Evolutionary conservation across 30 jellyfish, hydroid and myxozoan genomes (phyloP).

Genomic region (Turritopsis rubra): DNA sequence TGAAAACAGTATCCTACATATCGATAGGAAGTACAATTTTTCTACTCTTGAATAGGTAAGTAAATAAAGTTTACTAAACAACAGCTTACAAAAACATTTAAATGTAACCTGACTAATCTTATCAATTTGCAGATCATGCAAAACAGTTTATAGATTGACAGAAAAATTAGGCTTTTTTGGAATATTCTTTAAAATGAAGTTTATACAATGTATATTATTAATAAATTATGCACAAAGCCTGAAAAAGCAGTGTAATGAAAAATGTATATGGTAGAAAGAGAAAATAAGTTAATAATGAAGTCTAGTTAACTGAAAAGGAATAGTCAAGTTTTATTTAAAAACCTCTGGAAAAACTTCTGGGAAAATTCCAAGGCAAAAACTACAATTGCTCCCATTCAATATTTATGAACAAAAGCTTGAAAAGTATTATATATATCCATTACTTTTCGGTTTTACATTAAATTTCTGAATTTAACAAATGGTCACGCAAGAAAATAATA

Average conservation of each 20-base stretch:
- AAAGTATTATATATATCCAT: too few relatives aligned
- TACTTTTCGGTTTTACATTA: neutral
- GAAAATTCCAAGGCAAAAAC: too few relatives aligned
- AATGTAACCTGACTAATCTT: neutral
- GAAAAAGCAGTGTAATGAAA: neutral
- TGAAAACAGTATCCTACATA: neutral
- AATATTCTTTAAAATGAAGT: neutral
- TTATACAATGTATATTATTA: too few relatives aligned
- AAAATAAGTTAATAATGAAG: neutral
- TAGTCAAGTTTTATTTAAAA: too few relatives aligned
- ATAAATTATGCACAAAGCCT: neutral
- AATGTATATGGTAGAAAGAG: neutral
- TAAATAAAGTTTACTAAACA: neutral
- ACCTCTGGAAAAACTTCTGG: too few relatives aligned
- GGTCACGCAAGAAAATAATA: neutral
- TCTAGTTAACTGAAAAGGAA: neutral
- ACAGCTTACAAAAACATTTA: neutral
- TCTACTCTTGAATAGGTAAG: neutral
- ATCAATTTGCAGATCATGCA: neutral
- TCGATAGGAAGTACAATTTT: neutral
- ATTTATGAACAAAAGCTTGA: neutral
- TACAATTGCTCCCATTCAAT: neutral
- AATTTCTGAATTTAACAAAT: neutral
- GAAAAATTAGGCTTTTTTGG: too few relatives aligned
- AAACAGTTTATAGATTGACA: neutral